phyloP scores from a whole-genome alignment of 2,888 invertebrate species.

The Tetrapedia diversipes region DNA sequence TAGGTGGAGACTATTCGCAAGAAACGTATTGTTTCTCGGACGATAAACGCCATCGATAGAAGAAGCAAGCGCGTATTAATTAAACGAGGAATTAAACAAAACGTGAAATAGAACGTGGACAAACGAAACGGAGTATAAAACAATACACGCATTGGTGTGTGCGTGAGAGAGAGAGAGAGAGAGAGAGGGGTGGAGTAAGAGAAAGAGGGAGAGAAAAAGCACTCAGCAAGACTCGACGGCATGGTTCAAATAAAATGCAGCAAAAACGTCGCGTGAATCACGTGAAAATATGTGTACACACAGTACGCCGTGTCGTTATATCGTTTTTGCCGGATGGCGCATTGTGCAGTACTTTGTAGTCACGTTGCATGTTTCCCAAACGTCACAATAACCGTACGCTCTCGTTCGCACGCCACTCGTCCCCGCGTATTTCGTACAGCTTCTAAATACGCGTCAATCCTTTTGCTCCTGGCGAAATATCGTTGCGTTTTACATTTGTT shows the following conservation, averaged over 20 bases:
- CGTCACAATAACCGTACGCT: conserved; percentile 42
- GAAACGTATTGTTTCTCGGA: conserved; percentile 33
- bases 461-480: conserved; percentile 5
- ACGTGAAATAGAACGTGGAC: conserved; percentile 26
- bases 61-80: conserved; percentile 30
- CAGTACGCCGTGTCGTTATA: conserved; percentile 42
- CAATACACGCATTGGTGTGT: too few relatives aligned
- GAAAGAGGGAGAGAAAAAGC: not conserved
- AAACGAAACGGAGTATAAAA: not conserved
- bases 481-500: conserved; percentile 5
- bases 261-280: conserved; percentile 45
- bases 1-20: conserved; percentile 2
- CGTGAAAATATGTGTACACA: conserved; percentile 50
- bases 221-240: conserved; percentile 23
- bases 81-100: conserved; percentile 36
- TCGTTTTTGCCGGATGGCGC: conserved; percentile 51
- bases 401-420: conserved; percentile 10
- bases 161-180: not conserved
- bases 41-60: conserved; percentile 5
- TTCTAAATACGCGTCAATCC: conserved; percentile 23
- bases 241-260: conserved; percentile 33
- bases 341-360: conserved; percentile 50
- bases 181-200: not conserved
- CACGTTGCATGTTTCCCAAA: conserved; percentile 52
- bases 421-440: not conserved